Evolutionary conservation across 1,140 invertebrate species (phyloP).

Genomic region (Papilio helenus): DNA sequence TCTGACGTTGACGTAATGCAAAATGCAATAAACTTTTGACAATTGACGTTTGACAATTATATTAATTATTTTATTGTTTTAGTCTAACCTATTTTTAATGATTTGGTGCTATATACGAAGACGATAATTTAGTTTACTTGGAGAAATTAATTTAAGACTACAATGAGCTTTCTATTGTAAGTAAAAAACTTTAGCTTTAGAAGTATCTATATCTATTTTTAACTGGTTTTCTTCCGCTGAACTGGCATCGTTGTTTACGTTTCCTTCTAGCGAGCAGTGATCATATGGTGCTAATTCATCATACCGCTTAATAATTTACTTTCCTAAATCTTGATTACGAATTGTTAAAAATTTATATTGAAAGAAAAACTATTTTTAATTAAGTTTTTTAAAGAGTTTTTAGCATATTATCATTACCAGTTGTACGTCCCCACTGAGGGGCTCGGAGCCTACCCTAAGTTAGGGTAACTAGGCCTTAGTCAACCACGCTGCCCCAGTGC

Average conservation of each 20-base stretch:
- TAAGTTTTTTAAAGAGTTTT: no score
- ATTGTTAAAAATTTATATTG: not conserved
- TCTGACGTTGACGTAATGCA: slow-evolving; percentile 26
- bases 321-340: not conserved
- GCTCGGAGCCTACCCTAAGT: no score
- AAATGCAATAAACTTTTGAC: slow-evolving; percentile 45
- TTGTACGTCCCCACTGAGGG: no score
- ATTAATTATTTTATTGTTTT: slow-evolving; percentile 50
- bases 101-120: slow-evolving; percentile 62
- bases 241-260: slow-evolving; percentile 71
- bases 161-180: slow-evolving; percentile 80
- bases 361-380: not conserved
- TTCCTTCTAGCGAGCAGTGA: slow-evolving; percentile 23
- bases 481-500: no score
- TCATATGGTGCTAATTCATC: not conserved
- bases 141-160: slow-evolving; percentile 50
- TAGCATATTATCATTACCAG: no score
- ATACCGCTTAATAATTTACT: not conserved
- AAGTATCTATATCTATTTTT: slow-evolving; percentile 57
- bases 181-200: slow-evolving; percentile 48
- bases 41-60: slow-evolving; percentile 38
- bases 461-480: no score
- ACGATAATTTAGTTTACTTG: slow-evolving; percentile 45
- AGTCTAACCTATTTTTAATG: slow-evolving; percentile 63
- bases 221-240: slow-evolving; percentile 56